These are phyloP conservation scores for Halictus rubicundus DNA, from an alignment of 1,140 invertebrate genomes.

Conservation along the genomic window DNA sequence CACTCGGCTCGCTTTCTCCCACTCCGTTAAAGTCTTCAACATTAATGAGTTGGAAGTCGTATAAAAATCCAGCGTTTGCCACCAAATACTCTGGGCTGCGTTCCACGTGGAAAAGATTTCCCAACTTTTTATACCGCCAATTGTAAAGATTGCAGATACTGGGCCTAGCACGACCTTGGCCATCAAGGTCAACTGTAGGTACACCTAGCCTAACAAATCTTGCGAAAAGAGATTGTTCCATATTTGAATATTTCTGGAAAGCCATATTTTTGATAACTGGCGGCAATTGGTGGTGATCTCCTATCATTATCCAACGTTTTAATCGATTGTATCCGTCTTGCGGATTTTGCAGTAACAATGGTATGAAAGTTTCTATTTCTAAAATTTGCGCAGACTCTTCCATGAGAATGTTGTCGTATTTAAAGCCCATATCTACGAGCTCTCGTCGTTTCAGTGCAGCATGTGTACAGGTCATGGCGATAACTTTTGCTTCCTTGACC, in stretches of 20 bases:
- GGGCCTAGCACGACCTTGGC: constrained; percentile 96
- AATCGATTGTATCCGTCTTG: constrained; percentile 96
- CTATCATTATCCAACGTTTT: constrained; percentile 99
- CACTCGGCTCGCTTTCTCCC: constrained; percentile 98
- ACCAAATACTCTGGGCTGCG: constrained; percentile 90
- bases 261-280: constrained; percentile 99
- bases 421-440: constrained; percentile 96
- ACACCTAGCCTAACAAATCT: constrained; percentile 97
- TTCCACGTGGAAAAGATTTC: constrained; percentile 94
- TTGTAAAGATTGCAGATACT: constrained; percentile 97
- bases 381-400: constrained; percentile 99
- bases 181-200: constrained; percentile 97
- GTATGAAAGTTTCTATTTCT: constrained; percentile 99
- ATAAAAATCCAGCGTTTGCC: constrained; percentile 95
- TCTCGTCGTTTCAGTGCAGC: constrained; percentile 98
- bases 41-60: constrained; percentile 98
- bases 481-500: constrained; percentile 99
- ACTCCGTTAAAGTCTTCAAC: constrained; percentile 98
- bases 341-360: constrained; percentile 97
- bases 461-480: constrained; percentile 99
- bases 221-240: constrained; percentile 99
- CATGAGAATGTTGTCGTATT: constrained; percentile 99
- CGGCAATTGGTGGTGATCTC: constrained; percentile 99
- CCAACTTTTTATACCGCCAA: constrained; percentile 98
- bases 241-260: constrained; percentile 99